Percentiles rank a stretch among this genome's conserved stretches.
Conservation (phyloP, 2,113 vertebrate species). For the Cyprinodon variegatus region DNA sequence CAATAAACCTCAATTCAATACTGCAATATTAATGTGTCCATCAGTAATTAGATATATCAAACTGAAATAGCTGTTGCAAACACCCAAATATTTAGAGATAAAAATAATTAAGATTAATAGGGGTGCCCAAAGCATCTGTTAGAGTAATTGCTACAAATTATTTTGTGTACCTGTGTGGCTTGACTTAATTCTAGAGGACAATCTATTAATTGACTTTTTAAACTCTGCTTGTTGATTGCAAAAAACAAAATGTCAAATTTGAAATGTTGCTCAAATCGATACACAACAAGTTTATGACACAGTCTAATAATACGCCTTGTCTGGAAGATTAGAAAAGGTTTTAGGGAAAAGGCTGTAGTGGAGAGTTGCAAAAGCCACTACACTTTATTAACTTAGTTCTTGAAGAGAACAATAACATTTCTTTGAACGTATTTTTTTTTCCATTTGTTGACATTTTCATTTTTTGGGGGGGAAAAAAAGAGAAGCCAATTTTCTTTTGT, state of each 20-base stretch:
- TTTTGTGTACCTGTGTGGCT: slow-evolving; percentile 8
- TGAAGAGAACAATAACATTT: slow-evolving; percentile 29
- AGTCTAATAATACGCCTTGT: slow-evolving; percentile 8
- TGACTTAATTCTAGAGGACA: slow-evolving; percentile 21
- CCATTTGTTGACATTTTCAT: slow-evolving; percentile 4
- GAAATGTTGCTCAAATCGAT: slow-evolving; percentile 45
- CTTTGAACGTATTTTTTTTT: not conserved
- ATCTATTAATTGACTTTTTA: slow-evolving; percentile 18
- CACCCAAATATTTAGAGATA: too few relatives aligned
- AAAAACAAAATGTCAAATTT: slow-evolving; percentile 8
- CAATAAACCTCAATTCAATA: too few relatives aligned
- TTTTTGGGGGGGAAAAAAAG: slow-evolving; percentile 5
- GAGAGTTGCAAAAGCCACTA: slow-evolving; percentile 29
- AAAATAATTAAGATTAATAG: too few relatives aligned
- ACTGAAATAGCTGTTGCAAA: too few relatives aligned
- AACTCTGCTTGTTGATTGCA: too few relatives aligned
- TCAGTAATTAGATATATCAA: too few relatives aligned
- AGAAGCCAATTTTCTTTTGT: not conserved
- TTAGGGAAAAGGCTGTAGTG: not conserved
- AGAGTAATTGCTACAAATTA: slow-evolving; percentile 29
- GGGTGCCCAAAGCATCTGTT: slow-evolving; percentile 27
- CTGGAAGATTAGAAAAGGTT: slow-evolving; percentile 3
- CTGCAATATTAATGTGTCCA: too few relatives aligned
- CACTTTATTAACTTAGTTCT: slow-evolving; percentile 37
- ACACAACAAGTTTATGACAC: slow-evolving; percentile 22